Percentiles rank a stretch among this genome's conserved stretches.
Conservation (phyloP, 2,113 vertebrate genomes). For the Chaetura pelagica region DNA sequence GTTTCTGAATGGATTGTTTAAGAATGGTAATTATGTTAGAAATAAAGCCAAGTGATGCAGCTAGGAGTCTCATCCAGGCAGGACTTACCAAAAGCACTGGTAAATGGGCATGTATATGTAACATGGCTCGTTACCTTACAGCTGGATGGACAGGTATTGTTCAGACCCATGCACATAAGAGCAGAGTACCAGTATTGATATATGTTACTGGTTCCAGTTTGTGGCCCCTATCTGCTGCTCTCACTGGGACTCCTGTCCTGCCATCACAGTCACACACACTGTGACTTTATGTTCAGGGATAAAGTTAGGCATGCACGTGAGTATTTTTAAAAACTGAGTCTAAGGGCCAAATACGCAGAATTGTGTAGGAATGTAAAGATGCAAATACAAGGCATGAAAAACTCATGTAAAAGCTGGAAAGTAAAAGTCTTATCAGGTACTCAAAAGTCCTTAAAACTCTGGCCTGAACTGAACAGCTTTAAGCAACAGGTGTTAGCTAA, state of each 20-base stretch:
- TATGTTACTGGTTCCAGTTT: accelerated
- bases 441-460: not conserved
- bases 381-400: not conserved
- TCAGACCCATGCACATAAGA: accelerated
- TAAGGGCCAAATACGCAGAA: not conserved
- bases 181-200: not conserved
- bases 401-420: not conserved
- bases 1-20: not conserved
- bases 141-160: accelerated
- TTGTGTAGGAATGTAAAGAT: accelerated
- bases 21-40: not conserved
- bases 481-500: not conserved
- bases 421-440: not conserved
- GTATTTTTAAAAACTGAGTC: not conserved
- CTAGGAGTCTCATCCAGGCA: not conserved
- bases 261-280: too few relatives aligned
- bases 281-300: not conserved
- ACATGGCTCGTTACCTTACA: not conserved
- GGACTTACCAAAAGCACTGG: not conserved
- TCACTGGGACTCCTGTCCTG: not conserved
- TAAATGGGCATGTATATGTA: not conserved
- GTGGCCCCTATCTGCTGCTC: not conserved
- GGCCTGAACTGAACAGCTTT: not conserved
- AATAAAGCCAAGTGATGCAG: not conserved
- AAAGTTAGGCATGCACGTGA: not conserved